Evolutionary conservation across 1,140 invertebrate species (phyloP).

Genomic region (Platyscapa corneri): DNA sequence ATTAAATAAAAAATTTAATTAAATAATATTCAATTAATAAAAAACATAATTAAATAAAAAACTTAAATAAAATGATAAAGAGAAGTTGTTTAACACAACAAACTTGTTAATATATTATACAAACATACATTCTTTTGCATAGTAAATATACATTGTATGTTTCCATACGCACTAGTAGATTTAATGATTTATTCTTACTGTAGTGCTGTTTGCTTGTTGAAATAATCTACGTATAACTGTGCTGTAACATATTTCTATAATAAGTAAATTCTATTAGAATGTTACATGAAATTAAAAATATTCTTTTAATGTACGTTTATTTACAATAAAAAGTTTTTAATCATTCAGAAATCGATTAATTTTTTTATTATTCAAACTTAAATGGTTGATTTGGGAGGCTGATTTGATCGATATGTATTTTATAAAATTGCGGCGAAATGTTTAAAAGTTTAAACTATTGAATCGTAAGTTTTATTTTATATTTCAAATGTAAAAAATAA

Average conservation of each 20-base stretch:
- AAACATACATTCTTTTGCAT: background rate
- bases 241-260: background rate
- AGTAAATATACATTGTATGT: background rate
- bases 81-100: background rate
- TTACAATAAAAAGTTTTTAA: background rate
- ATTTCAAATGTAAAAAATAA: too few species aligned
- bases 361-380: too few species aligned
- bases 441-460: too few species aligned
- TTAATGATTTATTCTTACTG: background rate
- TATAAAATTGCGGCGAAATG: too few species aligned
- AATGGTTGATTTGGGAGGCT: too few species aligned
- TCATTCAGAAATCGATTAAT: background rate
- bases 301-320: background rate
- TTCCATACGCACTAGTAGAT: background rate
- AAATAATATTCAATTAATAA: too few species aligned
- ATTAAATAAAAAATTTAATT: too few species aligned
- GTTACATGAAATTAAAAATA: background rate
- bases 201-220: background rate
- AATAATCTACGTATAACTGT: background rate
- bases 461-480: too few species aligned
- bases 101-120: background rate
- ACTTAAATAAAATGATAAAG: too few species aligned
- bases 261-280: background rate
- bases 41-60: background rate
- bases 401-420: too few species aligned